Evolutionary conservation across 2,888 invertebrate genomes (phyloP), one percentile per base, ranked within the genome.

Genomic region (Parnassius glacialis): DNA sequence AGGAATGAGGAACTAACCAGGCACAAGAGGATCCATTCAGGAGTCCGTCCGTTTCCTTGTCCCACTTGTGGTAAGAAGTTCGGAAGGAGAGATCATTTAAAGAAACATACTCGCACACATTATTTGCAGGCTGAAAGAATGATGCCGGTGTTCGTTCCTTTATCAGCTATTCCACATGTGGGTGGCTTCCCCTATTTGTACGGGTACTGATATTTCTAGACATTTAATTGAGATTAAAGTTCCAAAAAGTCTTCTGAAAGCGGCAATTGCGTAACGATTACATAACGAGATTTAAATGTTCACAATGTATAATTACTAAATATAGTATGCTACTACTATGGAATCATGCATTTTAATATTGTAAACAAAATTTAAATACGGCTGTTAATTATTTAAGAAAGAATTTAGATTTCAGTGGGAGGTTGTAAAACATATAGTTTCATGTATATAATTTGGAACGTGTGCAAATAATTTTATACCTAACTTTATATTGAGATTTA

Each of bases 101-200:
- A 97, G 86, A 99, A 98, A 76, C 98, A 99, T 79, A 95, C 95
- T 64, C 94, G 96, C 75, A 98, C 97, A 0, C 98, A 98, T 76
- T 92, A 86, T 71, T 80, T 93, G 13, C 93, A 93, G 64, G 93
- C 93, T 25, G 93, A 93, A 66, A 91, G 93, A 64, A 90, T 94
- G 90, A 92, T 93, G 87, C 92, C 93, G 7, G 92, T 94, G 11
- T 93, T 93, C 65, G 92, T 94, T 59, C 93, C 94, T 45, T 78
- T 94, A 59, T 92, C 93, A 34, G 93, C 93, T 0, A 74, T 92
- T 3, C 84, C 87, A 0, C 87, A 87, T 66, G 78, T 87, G 10
- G 72, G 73, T 3, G 82, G 83, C 0, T 92, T 87, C 54, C 90
- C 92, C 0, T 94, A 93, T 74, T 71, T 93, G 2, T 94, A 94